Conservation (phyloP, 2,113 vertebrate species). For the Thinocorus orbignyianus region DNA sequence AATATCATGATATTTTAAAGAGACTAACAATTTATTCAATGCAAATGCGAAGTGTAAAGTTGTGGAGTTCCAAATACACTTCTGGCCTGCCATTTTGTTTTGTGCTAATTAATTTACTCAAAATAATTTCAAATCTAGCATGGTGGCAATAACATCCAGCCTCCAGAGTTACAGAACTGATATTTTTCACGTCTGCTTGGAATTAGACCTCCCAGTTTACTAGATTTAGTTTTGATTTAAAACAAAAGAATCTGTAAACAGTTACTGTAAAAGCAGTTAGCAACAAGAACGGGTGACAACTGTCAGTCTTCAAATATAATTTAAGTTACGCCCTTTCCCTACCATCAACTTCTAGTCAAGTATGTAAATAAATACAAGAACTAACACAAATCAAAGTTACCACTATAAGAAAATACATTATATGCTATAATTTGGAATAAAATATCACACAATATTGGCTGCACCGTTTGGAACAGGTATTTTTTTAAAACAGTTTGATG, state of each 20-base stretch:
- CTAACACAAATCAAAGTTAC: slow-evolving; percentile 27
- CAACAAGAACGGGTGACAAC: slow-evolving; percentile 11
- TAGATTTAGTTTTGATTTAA: background rate
- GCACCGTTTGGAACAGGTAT: slow-evolving; percentile 16
- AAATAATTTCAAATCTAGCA: background rate
- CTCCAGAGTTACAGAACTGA: background rate
- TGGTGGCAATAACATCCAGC: background rate
- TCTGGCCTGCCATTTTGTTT: background rate
- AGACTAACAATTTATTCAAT: slow-evolving; percentile 16
- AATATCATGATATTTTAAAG: background rate
- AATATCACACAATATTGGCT: background rate
- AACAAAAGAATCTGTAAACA: slow-evolving; percentile 16
- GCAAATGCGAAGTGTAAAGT: background rate
- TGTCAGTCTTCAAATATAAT: slow-evolving; percentile 20
- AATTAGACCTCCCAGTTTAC: background rate
- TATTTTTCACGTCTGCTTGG: background rate
- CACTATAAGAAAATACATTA: slow-evolving; percentile 30
- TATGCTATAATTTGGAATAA: slow-evolving; percentile 4
- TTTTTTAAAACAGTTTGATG: background rate
- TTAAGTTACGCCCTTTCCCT: background rate
- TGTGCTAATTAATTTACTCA: background rate
- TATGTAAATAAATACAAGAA: slow-evolving; percentile 53
- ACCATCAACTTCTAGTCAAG: slow-evolving; percentile 44
- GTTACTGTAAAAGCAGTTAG: background rate
- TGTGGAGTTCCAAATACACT: background rate